These are phyloP conservation scores for Pseudomyrmex pallidus DNA, from an alignment of 1,140 invertebrate genomes.

Conservation along the genomic window DNA sequence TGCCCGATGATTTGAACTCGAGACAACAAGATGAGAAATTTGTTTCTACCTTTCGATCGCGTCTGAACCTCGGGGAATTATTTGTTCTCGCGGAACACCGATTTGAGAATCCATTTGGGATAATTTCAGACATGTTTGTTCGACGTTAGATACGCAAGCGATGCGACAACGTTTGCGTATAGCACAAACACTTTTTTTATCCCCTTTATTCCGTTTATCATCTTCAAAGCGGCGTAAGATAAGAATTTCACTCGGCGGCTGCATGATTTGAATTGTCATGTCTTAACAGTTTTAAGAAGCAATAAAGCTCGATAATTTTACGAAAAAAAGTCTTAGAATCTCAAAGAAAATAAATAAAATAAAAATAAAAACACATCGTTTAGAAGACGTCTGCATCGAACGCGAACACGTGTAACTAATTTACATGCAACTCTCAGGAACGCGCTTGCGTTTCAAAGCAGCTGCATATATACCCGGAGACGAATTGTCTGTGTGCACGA, in stretches of 20 bases:
- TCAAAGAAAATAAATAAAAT: background rate
- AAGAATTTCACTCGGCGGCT: background rate
- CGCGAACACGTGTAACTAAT: background rate
- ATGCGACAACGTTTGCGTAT: background rate
- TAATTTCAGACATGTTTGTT: background rate
- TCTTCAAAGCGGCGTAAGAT: conserved; percentile 16
- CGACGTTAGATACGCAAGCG: background rate
- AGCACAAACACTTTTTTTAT: conserved; percentile 14
- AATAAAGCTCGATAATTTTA: no score
- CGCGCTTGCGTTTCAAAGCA: background rate
- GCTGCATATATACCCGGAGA: no score
- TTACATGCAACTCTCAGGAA: background rate
- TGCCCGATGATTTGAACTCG: background rate
- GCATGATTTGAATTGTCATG: background rate
- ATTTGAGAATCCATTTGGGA: background rate
- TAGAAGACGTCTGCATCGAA: background rate
- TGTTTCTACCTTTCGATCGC: no score
- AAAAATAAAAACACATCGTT: background rate
- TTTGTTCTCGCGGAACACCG: background rate
- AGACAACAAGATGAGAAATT: conserved; percentile 13
- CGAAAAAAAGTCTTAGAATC: background rate
- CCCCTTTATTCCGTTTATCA: conserved; percentile 6
- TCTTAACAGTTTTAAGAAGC: background rate
- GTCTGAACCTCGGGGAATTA: background rate
- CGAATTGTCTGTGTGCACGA: background rate